phyloP scores from a whole-genome alignment of 2,113 vertebrate genomes.

The Sylvia atricapilla region DNA sequence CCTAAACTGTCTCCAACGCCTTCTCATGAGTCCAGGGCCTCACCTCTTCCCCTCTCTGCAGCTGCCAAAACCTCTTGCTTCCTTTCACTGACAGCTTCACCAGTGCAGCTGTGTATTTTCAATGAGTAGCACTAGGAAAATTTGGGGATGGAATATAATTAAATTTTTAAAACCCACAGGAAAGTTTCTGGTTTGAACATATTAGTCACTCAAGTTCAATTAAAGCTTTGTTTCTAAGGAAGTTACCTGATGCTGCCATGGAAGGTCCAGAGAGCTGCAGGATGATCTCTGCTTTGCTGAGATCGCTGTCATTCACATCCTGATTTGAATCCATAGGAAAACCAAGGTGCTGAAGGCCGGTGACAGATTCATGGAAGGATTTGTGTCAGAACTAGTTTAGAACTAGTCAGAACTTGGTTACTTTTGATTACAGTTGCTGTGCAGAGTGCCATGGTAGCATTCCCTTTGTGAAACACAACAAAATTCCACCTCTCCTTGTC shows the following conservation, averaged over 20 bases:
- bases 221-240: background rate
- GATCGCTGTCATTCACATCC: background rate
- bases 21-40: constrained; percentile 33
- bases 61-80: constrained; percentile 56
- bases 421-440: background rate
- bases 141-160: constrained; percentile 31
- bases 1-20: constrained; percentile 33
- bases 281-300: background rate
- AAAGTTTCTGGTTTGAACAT: constrained; percentile 30
- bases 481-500: background rate
- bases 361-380: background rate
- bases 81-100: constrained; percentile 46
- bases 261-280: background rate
- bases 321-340: background rate
- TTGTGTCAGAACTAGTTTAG: background rate
- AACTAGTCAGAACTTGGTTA: background rate
- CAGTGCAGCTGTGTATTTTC: constrained; percentile 56
- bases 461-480: background rate
- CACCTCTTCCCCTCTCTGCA: constrained; percentile 46
- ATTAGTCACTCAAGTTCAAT: constrained; percentile 37
- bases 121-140: constrained; percentile 46
- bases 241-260: background rate
- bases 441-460: background rate
- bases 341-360: background rate
- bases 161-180: constrained; percentile 35